Base-by-base conservation (phyloP, 1,140 invertebrate genomes). In the Procambarus virginalis region DNA sequence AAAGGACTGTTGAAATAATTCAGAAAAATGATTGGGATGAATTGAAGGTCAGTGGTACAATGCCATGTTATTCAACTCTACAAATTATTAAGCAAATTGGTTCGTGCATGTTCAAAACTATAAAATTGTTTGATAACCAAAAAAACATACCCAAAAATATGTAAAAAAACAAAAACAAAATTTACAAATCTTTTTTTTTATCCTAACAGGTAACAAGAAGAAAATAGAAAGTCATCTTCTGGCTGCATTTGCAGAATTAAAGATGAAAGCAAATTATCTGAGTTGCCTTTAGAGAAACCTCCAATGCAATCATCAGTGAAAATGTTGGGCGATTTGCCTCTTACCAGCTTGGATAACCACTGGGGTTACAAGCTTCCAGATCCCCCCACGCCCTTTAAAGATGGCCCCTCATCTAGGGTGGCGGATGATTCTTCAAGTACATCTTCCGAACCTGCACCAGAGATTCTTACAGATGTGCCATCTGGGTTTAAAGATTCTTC, bases 371-470 rank as follows among this genome's bases (percentile, higher is more conserved):
- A 22, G 5, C 73, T 88, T 17, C 89, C 89, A 64, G 89, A 77
- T 6, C 89, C 89, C 1, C 89, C 89, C 3, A 84, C 89, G 2
- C 89, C 89, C 10, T 89, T 89, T 51, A 51, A 83, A 55, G 87
- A 89, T 68, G 60, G 55, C 2, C 58, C 87, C n/a, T 45, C 58
- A 4, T 60, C 70, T 60, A 68, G 45, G 17, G 45, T 64, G 12
- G n/a, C 68, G 6, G 55, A 60, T 34, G 64, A 86, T 58, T 60
- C 84, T 76, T 79, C 84, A 55, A 81, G 79, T 58, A 10, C 22
- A 22, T 60, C 51, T 22, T 81, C 79, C 22, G 79, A 81, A 22
- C 22, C 79, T 22, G 22, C n/a, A 6, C 22, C 79, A 60, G 79
- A 81, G 22, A 73, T 73, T 6, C 68, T 73, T 10, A 8, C n/a